phyloP scores from a whole-genome alignment of 2,113 vertebrate genomes.

The Panthera uncia region DNA sequence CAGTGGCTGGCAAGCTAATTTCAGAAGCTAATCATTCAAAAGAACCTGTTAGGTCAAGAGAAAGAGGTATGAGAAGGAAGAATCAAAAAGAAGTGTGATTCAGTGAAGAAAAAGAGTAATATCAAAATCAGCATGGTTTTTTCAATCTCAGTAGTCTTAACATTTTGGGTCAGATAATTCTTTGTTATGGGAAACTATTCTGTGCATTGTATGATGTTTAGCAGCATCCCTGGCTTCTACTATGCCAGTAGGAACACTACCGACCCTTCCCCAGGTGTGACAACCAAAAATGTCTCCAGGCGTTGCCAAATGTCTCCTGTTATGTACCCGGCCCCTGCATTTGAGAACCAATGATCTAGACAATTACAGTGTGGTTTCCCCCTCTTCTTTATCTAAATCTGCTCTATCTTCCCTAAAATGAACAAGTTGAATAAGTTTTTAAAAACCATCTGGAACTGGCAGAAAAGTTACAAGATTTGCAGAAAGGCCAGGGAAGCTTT shows the following conservation, averaged over 20 bases:
- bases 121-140: not conserved
- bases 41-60: not conserved
- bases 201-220: not conserved
- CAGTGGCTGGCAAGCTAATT: conserved; percentile 9
- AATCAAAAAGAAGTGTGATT: not conserved
- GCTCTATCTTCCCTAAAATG: conserved; percentile 10
- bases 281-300: not conserved
- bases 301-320: not conserved
- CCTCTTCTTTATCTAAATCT: conserved; percentile 19
- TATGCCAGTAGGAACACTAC: not conserved
- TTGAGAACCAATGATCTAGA: not conserved
- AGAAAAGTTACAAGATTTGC: conserved; percentile 7
- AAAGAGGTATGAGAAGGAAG: not conserved
- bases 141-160: not conserved
- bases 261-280: not conserved
- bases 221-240: not conserved
- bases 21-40: conserved; percentile 21
- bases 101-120: not conserved
- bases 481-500: not conserved
- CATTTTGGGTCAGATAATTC: not conserved
- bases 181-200: not conserved
- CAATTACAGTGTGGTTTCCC: not conserved
- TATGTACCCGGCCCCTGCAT: not conserved
- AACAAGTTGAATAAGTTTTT: not conserved
- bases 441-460: not conserved